Evolutionary conservation across 2,888 invertebrate species (phyloP).

Genomic region (Cheilosia urbana): DNA sequence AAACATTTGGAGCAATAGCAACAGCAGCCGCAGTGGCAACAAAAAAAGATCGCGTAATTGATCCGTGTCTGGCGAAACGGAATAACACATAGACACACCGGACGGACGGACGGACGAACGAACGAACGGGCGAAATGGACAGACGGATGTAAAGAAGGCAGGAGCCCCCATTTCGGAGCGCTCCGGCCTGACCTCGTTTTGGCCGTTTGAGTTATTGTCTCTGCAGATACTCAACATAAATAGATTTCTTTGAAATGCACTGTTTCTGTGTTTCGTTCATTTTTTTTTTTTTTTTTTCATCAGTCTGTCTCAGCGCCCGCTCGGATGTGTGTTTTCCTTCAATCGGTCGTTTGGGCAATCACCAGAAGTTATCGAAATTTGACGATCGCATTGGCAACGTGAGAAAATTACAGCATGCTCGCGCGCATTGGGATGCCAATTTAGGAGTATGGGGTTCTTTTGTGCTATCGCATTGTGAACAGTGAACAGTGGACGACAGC

Average conservation of each 20-base stretch:
- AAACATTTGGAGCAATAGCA: conserved; percentile 26
- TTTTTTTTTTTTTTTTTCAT: conserved; percentile 1
- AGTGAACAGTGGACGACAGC: background rate
- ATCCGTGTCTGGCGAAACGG: conserved; percentile 49
- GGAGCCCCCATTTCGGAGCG: conserved; percentile 55
- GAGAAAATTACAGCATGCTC: conserved; percentile 67
- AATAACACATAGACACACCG: conserved; percentile 36
- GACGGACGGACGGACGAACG: conserved; percentile 28
- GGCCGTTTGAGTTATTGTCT: conserved; percentile 75
- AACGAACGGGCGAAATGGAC: conserved; percentile 16
- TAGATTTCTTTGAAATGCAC: conserved; percentile 54
- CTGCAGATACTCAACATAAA: conserved; percentile 71
- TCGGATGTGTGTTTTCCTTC: conserved; percentile 70
- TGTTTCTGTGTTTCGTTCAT: conserved; percentile 4
- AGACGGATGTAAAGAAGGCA: conserved; percentile 67
- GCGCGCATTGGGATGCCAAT: conserved; percentile 70
- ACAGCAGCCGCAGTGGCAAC: conserved; percentile 14
- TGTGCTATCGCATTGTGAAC: conserved; percentile 41
- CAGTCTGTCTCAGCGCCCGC: background rate
- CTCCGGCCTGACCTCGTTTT: conserved; percentile 65
- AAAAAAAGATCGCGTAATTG: conserved; percentile 72
- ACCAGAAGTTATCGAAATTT: conserved; percentile 73
- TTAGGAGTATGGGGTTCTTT: conserved; percentile 67
- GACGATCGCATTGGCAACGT: conserved; percentile 74
- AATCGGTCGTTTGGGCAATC: conserved; percentile 71